Conservation (phyloP, 2,113 vertebrate species). For the Pan troglodytes region DNA sequence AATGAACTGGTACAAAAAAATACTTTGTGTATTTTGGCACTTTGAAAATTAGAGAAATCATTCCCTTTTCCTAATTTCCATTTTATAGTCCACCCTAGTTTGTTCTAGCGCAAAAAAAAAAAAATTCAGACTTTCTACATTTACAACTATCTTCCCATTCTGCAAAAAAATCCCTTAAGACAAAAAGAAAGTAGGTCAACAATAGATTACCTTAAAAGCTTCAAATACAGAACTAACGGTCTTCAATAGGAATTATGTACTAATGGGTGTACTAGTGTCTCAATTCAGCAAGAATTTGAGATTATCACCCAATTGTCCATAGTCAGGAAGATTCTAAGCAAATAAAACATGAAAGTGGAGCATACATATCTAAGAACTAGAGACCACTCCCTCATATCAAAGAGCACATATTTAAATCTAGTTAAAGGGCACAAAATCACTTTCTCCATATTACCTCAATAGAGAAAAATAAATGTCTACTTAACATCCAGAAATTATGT, state of each 20-base stretch:
- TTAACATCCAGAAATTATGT: constrained; percentile 53
- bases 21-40: neutral
- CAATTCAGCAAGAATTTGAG: constrained; percentile 30
- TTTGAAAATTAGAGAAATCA: constrained; percentile 20
- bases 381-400: neutral
- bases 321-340: constrained; percentile 54
- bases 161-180: constrained; percentile 23
- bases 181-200: constrained; percentile 50
- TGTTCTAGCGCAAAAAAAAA: constrained; percentile 20
- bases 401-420: constrained; percentile 23
- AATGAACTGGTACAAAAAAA: constrained; percentile 32
- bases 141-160: constrained; percentile 30
- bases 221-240: constrained; percentile 27
- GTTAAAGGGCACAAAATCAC: constrained; percentile 17
- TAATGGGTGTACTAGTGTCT: constrained; percentile 8
- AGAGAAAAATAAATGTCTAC: constrained; percentile 54
- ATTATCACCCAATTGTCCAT: neutral
- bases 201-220: constrained; percentile 48
- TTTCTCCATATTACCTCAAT: neutral
- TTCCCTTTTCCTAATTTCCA: constrained; percentile 30
- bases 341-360: constrained; percentile 44
- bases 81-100: neutral
- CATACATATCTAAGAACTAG: neutral
- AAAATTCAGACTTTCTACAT: constrained; percentile 45
- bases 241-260: constrained; percentile 14